These are phyloP conservation scores for Drosophila kikkawai DNA, from an alignment of 1,140 invertebrate genomes.

Conservation along the genomic window DNA sequence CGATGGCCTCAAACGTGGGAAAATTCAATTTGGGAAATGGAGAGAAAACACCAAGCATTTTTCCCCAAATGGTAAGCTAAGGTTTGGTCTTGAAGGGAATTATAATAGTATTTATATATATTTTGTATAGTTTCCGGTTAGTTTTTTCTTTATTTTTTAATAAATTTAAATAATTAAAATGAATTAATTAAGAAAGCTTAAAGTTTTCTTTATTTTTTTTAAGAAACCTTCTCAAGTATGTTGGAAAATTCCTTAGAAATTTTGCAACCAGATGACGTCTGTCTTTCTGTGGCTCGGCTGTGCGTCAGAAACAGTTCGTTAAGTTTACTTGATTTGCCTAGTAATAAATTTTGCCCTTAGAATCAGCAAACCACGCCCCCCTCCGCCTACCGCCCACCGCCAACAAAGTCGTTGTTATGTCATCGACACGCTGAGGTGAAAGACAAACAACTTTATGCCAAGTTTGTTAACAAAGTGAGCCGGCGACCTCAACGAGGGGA, in stretches of 20 bases:
- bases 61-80: no score
- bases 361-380: neutral
- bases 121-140: neutral
- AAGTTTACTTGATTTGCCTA: constrained; percentile 69
- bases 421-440: constrained; percentile 76
- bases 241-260: no score
- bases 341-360: constrained; percentile 63
- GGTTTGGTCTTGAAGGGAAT: neutral
- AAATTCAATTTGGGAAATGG: constrained; percentile 43
- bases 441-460: constrained; percentile 80
- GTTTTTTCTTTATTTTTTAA: no score
- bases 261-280: constrained; percentile 9
- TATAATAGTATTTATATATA: neutral
- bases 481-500: constrained; percentile 55
- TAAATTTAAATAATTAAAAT: neutral
- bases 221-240: no score
- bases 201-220: neutral
- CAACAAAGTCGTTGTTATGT: constrained; percentile 55
- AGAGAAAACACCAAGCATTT: neutral
- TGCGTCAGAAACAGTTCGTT: constrained; percentile 61
- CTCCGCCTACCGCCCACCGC: no score
- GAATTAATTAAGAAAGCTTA: neutral
- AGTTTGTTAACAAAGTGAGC: constrained; percentile 78
- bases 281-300: neutral
- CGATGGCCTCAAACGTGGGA: constrained; percentile 9